Base-by-base conservation (phyloP, 2,888 invertebrate species). In the Zele albiditarsus region DNA sequence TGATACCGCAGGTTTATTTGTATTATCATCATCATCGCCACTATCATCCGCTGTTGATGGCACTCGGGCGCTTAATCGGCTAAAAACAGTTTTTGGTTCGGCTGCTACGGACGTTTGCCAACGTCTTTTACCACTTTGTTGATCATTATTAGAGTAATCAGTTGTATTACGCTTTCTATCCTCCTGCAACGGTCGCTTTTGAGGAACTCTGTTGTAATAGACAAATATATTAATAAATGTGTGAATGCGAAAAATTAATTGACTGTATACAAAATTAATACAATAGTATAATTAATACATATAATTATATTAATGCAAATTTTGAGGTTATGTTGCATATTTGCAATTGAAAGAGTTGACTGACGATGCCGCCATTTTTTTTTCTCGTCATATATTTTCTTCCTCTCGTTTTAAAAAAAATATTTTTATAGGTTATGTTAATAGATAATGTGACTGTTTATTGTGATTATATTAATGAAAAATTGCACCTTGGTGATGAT, bases 1-100 rank as follows among this genome's bases (percentile, higher is more conserved):
- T 71, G 94, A 94, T 79, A 94, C 90, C 79, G 93, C 92, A 76
- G 93, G 94, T 91, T 92, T 23, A 12, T 77, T 80, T 31, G 81
- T 74, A 53, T 79, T 83, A 67, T 89, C 89, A 75, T 89, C 89
- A 78, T 89, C 89, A 66, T 89, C 88, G 0, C 86, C 89, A 75
- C 89, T 89, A 58, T 89, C 89, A 78, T 89, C 89, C 2, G 87
- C 86, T 81, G 85, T 89, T 28, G 88, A 88, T 58, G 88, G 84
- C 63, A 88, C 87, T 71, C 88, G 82, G 27, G 89, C 89, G 78
- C 89, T 89, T 71, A 89, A 83, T 16, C 89, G 85, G 82, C 89
- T 89, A 74, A 89, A 89, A 73, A 89, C 89, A 71, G 89, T 89
- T 82, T 89, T 89, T 38, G 89, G 89, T 79, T 89, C 89, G 4